A percentile compares a stretch with the other conserved stretches of the same genome.
Evolutionary conservation across 2,888 invertebrate genomes (phyloP).

Genomic region (Temnothorax rugatulus): DNA sequence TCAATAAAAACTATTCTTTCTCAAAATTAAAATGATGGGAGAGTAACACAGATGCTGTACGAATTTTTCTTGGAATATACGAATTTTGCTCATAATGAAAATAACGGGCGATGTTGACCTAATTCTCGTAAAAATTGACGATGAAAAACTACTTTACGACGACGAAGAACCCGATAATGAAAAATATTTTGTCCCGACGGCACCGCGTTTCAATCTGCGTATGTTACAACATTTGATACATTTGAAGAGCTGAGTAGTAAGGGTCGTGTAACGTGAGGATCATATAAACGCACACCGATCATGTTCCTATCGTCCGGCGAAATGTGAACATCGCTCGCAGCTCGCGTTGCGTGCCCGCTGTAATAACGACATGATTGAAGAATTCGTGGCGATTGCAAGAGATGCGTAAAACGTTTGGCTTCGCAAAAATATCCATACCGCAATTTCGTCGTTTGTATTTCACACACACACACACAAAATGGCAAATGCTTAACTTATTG

Average conservation of each 20-base stretch:
- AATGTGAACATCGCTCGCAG: constrained; percentile 20
- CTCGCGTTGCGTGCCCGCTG: constrained; percentile 5
- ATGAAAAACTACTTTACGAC: constrained; percentile 16
- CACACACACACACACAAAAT: not conserved
- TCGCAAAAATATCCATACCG: not conserved
- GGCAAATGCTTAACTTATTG: not conserved
- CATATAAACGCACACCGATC: constrained; percentile 36
- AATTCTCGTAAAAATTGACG: constrained; percentile 25
- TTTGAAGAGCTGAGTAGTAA: constrained; percentile 31
- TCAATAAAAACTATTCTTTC: constrained; percentile 18
- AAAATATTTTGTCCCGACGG: constrained; percentile 27
- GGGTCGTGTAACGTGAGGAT: constrained; percentile 27
- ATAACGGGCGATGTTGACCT: constrained; percentile 31
- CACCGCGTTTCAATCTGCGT: constrained; percentile 48
- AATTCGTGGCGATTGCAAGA: constrained; percentile 20
- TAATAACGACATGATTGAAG: constrained; percentile 29
- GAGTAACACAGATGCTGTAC: not conserved
- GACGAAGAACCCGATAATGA: not conserved
- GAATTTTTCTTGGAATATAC: constrained; percentile 4
- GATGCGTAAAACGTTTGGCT: not conserved
- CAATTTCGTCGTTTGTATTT: constrained; percentile 4
- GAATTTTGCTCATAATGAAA: constrained; percentile 21
- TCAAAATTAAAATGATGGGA: constrained; percentile 22
- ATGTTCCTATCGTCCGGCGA: constrained; percentile 17
- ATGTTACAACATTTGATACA: constrained; percentile 34